Percentiles rank a stretch among this genome's conserved stretches.
Evolutionary conservation across 1,140 invertebrate species (phyloP).

Genomic region (Lutraria rhynchaena): DNA sequence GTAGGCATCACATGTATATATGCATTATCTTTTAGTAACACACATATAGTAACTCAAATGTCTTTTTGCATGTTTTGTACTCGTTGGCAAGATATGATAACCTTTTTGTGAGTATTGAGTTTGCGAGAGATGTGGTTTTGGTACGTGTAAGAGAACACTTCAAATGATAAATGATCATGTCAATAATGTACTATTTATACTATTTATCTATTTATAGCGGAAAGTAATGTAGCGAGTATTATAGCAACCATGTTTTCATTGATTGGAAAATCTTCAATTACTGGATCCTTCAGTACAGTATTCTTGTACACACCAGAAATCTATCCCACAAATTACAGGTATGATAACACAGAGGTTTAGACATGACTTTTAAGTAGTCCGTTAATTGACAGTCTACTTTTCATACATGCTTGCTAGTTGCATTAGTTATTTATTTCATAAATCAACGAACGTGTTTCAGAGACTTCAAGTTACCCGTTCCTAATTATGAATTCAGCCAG

Average conservation of each 20-base stretch:
- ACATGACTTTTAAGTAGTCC: not conserved
- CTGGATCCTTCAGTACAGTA: slow-evolving; percentile 91
- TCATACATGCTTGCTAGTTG: not conserved
- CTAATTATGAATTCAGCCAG: not conserved
- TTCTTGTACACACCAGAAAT: slow-evolving; percentile 95
- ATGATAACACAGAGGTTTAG: not conserved
- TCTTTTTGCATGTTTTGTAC: not conserved
- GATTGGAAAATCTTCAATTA: slow-evolving; percentile 88
- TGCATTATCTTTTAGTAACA: not conserved
- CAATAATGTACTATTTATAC: not conserved
- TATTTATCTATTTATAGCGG: too few species aligned
- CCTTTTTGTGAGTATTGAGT: not conserved
- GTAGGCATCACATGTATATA: not conserved
- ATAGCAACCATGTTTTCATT: slow-evolving; percentile 84
- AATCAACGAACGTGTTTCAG: not conserved
- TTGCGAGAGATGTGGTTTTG: not conserved
- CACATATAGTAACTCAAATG: not conserved
- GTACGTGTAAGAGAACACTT: not conserved
- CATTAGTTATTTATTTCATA: not conserved
- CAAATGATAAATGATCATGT: not conserved
- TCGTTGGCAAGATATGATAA: not conserved
- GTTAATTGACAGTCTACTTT: not conserved
- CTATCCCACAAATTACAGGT: slow-evolving; percentile 86
- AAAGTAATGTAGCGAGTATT: too few species aligned
- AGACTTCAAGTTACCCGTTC: not conserved